Evolutionary conservation across 2,797 vertebrate genomes (phyloP).

Genomic region (Phrynocephalus forsythii): DNA sequence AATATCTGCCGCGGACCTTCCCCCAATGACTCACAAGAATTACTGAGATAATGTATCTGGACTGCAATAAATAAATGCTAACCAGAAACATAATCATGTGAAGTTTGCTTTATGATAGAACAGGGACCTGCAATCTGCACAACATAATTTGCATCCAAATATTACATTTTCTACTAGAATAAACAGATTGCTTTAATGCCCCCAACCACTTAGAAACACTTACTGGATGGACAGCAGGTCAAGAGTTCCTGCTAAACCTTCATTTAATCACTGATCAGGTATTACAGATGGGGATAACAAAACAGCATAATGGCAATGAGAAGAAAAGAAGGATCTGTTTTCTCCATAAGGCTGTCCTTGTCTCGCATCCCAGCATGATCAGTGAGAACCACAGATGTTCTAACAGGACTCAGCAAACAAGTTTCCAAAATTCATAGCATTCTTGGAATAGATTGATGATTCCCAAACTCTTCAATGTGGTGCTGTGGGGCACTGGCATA

Average conservation of each 20-base stretch:
- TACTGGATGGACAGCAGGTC: neutral
- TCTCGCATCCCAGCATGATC: neutral
- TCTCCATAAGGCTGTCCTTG: neutral
- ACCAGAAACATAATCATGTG: neutral
- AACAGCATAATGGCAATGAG: neutral
- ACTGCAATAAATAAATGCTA: neutral
- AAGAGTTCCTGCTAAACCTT: neutral
- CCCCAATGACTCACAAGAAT: slow-evolving; percentile 14
- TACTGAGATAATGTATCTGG: neutral
- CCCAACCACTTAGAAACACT: neutral
- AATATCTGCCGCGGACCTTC: neutral
- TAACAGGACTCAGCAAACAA: neutral
- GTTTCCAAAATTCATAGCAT: neutral
- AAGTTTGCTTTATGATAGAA: slow-evolving; percentile 11
- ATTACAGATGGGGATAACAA: neutral
- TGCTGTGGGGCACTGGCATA: no score
- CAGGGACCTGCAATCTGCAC: neutral
- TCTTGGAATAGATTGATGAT: neutral
- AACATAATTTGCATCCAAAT: slow-evolving; percentile 24
- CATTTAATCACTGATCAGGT: no score
- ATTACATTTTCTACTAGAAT: slow-evolving; percentile 23
- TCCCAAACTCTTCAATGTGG: no score
- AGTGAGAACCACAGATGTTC: neutral
- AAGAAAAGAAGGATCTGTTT: neutral
- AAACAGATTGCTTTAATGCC: slow-evolving; percentile 23